A percentile compares a stretch with the other conserved stretches of the same genome.
Conservation (phyloP, 2,113 vertebrate species). For the Lepus americanus region DNA sequence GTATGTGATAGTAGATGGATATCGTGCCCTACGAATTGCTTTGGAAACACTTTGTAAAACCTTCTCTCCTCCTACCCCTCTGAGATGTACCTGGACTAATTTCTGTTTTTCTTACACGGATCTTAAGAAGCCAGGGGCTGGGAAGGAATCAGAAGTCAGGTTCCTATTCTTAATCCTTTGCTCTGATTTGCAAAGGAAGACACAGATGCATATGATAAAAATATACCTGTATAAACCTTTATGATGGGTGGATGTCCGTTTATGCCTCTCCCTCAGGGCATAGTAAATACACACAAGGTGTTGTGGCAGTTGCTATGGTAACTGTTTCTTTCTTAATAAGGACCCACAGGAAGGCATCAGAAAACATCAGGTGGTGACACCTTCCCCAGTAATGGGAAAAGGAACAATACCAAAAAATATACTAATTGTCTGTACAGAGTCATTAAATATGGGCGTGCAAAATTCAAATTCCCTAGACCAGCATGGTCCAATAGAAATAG, state of each 20-base stretch:
- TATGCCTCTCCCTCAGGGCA: conserved; percentile 15
- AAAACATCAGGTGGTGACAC: conserved; percentile 6
- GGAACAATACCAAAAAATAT: not conserved
- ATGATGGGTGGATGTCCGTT: conserved; percentile 46
- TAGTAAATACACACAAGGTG: conserved; percentile 38
- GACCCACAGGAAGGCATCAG: not conserved
- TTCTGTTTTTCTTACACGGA: not conserved
- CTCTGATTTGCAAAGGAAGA: conserved; percentile 41
- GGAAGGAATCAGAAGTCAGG: not conserved
- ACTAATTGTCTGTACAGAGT: not conserved
- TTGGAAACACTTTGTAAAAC: not conserved
- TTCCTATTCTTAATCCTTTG: not conserved
- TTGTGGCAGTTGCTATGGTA: conserved; percentile 37
- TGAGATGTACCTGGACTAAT: not conserved
- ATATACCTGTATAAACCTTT: not conserved
- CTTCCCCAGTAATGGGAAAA: not conserved
- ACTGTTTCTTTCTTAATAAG: conserved; percentile 44
- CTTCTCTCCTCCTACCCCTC: not conserved
- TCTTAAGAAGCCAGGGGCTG: not conserved
- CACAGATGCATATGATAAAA: not conserved
- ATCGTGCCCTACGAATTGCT: not conserved
- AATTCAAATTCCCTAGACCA: not conserved
- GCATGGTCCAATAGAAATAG: not conserved
- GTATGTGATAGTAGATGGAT: not conserved
- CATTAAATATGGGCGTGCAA: not conserved